Conservation (phyloP, 2,888 invertebrate species). For the Apamea monoglypha region DNA sequence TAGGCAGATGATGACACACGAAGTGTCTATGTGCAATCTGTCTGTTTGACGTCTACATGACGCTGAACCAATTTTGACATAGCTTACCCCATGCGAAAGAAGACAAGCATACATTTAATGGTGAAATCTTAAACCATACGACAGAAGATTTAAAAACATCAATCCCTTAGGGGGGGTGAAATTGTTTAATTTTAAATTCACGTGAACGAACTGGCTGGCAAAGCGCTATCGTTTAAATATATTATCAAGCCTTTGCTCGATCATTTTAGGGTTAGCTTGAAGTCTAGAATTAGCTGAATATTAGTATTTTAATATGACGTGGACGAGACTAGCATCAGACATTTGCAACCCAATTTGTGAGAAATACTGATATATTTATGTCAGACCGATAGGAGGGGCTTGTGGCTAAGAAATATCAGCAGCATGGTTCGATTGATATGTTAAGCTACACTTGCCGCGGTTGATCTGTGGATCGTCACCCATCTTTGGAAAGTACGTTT, state of each 20-base stretch:
- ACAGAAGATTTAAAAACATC: no score
- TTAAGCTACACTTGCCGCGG: no score
- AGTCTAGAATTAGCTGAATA: constrained; percentile 13
- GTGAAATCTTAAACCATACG: no score
- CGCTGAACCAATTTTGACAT: background rate
- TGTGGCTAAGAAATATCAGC: no score
- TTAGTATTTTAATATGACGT: constrained; percentile 20
- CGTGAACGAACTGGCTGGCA: background rate
- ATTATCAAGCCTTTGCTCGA: background rate
- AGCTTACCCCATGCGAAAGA: background rate
- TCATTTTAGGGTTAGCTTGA: constrained; percentile 1
- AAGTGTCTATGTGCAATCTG: background rate
- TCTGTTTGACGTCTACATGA: background rate
- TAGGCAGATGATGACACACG: no score
- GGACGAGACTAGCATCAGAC: constrained; percentile 11
- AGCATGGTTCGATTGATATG: no score
- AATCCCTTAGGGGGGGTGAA: background rate
- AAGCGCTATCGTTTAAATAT: background rate
- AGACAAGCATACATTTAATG: background rate
- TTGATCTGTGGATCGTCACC: no score
- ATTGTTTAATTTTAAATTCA: background rate
- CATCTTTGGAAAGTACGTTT: no score
- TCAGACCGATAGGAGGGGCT: background rate
- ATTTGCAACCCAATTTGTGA: constrained; percentile 13
- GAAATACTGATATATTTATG: background rate